Base-by-base conservation (phyloP, 2,797 vertebrate genomes). In the Sparus aurata region DNA sequence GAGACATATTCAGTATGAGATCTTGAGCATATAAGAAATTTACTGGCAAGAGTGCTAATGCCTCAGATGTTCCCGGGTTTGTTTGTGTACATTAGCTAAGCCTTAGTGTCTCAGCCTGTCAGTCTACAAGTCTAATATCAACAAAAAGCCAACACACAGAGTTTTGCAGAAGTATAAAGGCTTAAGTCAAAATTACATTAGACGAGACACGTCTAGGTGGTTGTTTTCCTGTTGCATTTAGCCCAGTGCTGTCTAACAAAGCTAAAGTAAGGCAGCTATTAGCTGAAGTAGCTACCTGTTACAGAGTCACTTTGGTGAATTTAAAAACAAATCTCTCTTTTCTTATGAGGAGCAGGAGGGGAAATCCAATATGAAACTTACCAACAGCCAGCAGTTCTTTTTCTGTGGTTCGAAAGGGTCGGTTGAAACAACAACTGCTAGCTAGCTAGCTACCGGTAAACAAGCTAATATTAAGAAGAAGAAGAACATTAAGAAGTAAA, bases 81-180 rank as follows among this genome's bases (percentile, higher is more conserved):
- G 47, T 45, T 60, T 72, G 68, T 79, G 47, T 67, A 27, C n/a
- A 58, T 69, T 17, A 67, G 64, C 43, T 43, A 34, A 46, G 65
- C 60, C 17, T 50, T 52, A 54, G 25, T 18, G 20, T 54, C 25
- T 70, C 27, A 17, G 23, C 7, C 15, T 50, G 41, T 5, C 20
- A 73, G 49, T 38, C 20, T 55, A 23, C 1, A 3, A 43, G 62
- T 65, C 12, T 11, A 25, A 38, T 25, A 38, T 17, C 17, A 75
- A 78, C 63, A 66, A 16, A 53, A 27, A 50, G 5, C 22, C 16
- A 54, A 63, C 25, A 58, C n/a, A 58, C 12, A 3, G 53, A 22
- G 11, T 73, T 23, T 49, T 11, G 34, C 47, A 50, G 7, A 16
- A n/a, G n/a, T n/a, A n/a, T n/a, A n/a, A n/a, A 11, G 4, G 22